These are phyloP conservation scores for Zonotrichia albicollis DNA, from an alignment of 2,797 vertebrate genomes.

Conservation along the genomic window DNA sequence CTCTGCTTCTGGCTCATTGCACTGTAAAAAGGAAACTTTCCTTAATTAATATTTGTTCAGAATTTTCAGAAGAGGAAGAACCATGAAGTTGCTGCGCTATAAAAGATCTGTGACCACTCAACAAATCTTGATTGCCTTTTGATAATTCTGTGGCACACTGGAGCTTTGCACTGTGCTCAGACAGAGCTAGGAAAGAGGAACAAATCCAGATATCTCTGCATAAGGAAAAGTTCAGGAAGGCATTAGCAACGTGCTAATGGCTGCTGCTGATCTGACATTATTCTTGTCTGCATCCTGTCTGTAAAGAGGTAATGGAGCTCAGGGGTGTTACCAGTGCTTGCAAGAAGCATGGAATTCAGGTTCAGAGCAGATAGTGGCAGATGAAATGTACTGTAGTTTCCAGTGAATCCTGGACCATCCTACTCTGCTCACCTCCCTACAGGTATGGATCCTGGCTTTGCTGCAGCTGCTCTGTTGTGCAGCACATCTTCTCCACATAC, in stretches of 20 bases:
- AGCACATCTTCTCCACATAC: not conserved
- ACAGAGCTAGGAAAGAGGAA: not conserved
- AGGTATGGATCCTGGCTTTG: not conserved
- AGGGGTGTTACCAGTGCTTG: not conserved
- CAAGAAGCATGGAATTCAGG: not conserved
- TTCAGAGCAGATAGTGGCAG: not conserved
- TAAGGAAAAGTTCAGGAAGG: not conserved
- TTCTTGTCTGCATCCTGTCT: not conserved
- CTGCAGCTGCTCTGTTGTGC: not conserved
- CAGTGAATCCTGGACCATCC: not conserved
- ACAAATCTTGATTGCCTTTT: not conserved
- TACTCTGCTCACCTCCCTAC: not conserved
- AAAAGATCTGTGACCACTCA: not conserved
- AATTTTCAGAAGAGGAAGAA: not conserved
- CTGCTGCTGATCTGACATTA: not conserved
- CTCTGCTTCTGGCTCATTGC: not conserved
- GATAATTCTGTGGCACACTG: not conserved
- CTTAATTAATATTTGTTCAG: not conserved
- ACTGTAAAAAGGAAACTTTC: not conserved
- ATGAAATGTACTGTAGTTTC: accelerated
- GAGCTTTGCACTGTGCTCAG: not conserved
- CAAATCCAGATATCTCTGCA: not conserved
- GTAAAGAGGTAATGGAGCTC: not conserved
- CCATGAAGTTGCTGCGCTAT: not conserved
- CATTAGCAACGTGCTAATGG: not conserved